Base-by-base conservation (phyloP, 2,797 vertebrate genomes). In the Hyperoplus immaculatus region DNA sequence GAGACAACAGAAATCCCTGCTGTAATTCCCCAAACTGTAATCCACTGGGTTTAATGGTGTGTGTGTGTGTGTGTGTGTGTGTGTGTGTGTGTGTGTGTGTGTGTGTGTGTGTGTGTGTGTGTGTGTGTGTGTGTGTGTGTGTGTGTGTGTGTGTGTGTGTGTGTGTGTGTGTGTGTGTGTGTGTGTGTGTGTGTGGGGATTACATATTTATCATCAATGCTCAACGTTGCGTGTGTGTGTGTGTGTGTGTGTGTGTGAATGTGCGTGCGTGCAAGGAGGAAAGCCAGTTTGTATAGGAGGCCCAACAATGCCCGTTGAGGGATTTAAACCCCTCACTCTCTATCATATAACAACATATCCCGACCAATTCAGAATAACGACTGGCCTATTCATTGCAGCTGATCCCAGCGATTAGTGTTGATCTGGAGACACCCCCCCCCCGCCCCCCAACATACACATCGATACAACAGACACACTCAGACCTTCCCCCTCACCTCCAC, bases 331-430 rank as follows among this genome's bases (percentile, higher is more conserved):
- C 29, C 71, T 82, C 84, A 54, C 82, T 82, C 92, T 94, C 95
- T 92, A 92, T 94, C 92, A 94, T 93, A 95, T 92, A 93, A 92
- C 94, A 94, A 73, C 87, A 94, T 94, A 95, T 94, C 90, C 92
- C 85, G 94, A 95, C 96, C 96, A 96, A 97, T 96, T 96, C 97
- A 95, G 93, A 93, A 88, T 88, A 91, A 95, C 84, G 88, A 94
- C 96, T 95, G 95, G 94, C 93, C 90, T 95, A 96, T 96, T 95
- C 92, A 96, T 93, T 95, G 92, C 77, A 70, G 92, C 87, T 92
- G 92, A 93, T 93, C 82, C 81, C 77, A 78, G 51, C 81, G 84
- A 93, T 92, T 89, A 92, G 84, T 72, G 74, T 81, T 89, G 85
- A 89, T 91, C 85, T 85, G 82, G 73, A 87, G 83, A 90, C 83